Conservation (phyloP, 2,113 vertebrate genomes). For the Hassar affinis region DNA sequence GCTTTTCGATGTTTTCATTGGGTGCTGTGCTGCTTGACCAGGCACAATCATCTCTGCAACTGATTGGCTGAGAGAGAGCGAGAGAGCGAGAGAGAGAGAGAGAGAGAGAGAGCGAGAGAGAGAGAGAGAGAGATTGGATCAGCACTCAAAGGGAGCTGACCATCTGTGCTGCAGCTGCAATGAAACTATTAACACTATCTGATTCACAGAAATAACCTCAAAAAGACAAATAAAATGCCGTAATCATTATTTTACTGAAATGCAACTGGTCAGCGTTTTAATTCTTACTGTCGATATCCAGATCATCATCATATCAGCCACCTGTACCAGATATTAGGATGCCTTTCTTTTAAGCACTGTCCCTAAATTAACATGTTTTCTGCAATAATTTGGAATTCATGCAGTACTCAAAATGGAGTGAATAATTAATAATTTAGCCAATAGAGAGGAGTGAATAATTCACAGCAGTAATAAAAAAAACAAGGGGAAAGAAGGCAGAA, state of each 20-base stretch:
- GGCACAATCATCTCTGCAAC: neutral
- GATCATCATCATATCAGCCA: neutral
- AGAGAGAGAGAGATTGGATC: constrained; percentile 11
- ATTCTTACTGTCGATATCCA: neutral
- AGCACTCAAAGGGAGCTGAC: constrained; percentile 15
- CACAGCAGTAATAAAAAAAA: constrained; percentile 24
- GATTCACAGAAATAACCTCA: neutral
- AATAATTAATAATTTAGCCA: constrained; percentile 15
- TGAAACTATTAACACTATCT: constrained; percentile 9
- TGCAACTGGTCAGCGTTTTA: neutral
- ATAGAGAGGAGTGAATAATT: constrained; percentile 14
- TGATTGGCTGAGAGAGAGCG: neutral
- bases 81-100: neutral
- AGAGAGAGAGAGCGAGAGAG: neutral
- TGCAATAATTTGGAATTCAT: neutral
- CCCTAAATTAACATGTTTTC: neutral
- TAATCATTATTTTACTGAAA: neutral
- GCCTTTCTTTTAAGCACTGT: neutral
- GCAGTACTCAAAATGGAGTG: neutral
- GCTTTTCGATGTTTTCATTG: neutral
- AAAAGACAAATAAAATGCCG: neutral
- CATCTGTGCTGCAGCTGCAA: constrained; percentile 22
- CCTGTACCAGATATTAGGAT: neutral
- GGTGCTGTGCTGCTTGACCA: neutral
- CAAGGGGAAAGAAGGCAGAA: constrained; percentile 3